A percentile compares a stretch with the other conserved stretches of the same genome.
These are phyloP conservation scores for Mus minutoides DNA, from an alignment of 2,797 vertebrate species.

Conservation along the genomic window DNA sequence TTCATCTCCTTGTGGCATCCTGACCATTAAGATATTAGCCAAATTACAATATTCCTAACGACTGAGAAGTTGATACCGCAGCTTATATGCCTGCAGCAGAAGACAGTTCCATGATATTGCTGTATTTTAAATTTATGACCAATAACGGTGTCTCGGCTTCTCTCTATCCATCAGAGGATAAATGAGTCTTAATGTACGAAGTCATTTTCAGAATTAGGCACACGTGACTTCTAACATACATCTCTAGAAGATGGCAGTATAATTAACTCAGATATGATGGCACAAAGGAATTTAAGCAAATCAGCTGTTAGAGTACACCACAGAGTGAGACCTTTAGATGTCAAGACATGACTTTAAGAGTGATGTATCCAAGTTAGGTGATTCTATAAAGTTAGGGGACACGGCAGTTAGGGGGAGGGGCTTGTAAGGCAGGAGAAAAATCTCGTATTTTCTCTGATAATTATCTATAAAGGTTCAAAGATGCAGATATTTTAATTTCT, in stretches of 20 bases:
- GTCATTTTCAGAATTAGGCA: slow-evolving; percentile 65
- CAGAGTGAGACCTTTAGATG: neutral
- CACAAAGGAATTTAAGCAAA: slow-evolving; percentile 56
- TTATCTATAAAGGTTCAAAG: slow-evolving; percentile 38
- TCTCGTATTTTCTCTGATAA: slow-evolving; percentile 47
- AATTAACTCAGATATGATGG: slow-evolving; percentile 45
- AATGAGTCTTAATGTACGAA: slow-evolving; percentile 53
- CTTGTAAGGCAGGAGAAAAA: slow-evolving; percentile 16
- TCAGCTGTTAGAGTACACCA: neutral
- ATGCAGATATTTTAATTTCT: slow-evolving; percentile 48
- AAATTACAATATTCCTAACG: slow-evolving; percentile 76
- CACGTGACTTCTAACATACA: slow-evolving; percentile 58
- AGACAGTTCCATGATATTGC: slow-evolving; percentile 66
- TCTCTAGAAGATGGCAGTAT: slow-evolving; percentile 57
- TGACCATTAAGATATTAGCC: slow-evolving; percentile 63
- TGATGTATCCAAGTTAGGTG: slow-evolving; percentile 11
- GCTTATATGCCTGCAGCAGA: slow-evolving; percentile 69
- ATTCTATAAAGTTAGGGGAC: neutral
- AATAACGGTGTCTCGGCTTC: slow-evolving; percentile 47
- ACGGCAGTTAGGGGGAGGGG: neutral
- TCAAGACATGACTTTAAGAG: neutral
- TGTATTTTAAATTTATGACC: slow-evolving; percentile 57
- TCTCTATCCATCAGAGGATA: slow-evolving; percentile 49
- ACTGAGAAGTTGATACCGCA: slow-evolving; percentile 58
- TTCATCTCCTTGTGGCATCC: slow-evolving; percentile 69